A percentile compares a stretch with the other conserved stretches of the same genome.
phyloP scores from a whole-genome alignment of 2,797 vertebrate genomes.

The Melopsittacus undulatus region DNA sequence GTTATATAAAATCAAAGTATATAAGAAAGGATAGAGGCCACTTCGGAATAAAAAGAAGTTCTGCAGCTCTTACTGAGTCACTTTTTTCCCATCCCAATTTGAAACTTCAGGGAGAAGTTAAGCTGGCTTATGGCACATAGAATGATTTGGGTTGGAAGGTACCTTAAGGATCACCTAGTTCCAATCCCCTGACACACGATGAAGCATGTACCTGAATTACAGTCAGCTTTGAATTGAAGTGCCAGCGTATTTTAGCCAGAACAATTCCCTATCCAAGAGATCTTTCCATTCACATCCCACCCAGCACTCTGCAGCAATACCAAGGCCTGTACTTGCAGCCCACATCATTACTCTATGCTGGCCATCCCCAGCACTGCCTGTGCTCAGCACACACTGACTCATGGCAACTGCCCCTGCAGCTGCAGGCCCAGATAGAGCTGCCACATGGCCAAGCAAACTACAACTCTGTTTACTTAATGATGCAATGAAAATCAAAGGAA shows the following conservation, averaged over 20 bases:
- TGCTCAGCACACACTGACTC: not conserved
- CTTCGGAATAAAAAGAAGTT: not conserved
- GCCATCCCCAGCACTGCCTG: not conserved
- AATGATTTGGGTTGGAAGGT: not conserved
- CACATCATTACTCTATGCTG: accelerated
- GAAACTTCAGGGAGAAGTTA: not conserved
- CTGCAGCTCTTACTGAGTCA: not conserved
- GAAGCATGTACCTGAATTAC: not conserved
- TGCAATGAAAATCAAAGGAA: not conserved
- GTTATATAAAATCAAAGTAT: conserved; percentile 8
- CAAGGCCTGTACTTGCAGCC: not conserved
- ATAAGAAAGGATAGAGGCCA: not conserved
- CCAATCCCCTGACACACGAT: not conserved
- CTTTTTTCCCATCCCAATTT: not conserved
- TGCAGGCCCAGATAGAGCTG: not conserved
- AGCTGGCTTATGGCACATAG: not conserved
- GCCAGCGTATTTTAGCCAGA: not conserved
- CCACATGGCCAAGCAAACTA: not conserved
- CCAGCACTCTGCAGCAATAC: not conserved
- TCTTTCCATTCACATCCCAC: not conserved
- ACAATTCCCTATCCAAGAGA: not conserved
- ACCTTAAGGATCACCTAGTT: not conserved
- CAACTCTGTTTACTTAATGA: not conserved
- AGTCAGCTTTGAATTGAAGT: not conserved
- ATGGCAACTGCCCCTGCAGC: not conserved